These are phyloP conservation scores for Parotocinclus haroldoi DNA, from an alignment of 2,797 vertebrate genomes.

Conservation along the genomic window DNA sequence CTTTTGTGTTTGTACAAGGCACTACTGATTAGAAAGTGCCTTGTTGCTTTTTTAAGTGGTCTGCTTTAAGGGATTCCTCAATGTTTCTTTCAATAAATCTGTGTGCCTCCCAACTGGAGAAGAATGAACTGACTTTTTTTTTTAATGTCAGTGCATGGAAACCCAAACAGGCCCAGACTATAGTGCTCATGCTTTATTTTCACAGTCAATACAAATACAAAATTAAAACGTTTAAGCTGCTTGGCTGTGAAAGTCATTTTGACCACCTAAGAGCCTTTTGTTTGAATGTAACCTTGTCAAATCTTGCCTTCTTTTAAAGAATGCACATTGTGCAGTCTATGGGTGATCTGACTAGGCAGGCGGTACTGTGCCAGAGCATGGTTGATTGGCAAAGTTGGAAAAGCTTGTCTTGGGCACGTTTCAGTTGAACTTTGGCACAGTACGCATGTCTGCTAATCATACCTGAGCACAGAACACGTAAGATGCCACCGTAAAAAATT, in stretches of 20 bases:
- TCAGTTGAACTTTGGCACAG: too few relatives aligned
- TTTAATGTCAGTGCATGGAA: constrained; percentile 28
- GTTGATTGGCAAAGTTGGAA: too few relatives aligned
- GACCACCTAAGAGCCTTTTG: too few relatives aligned
- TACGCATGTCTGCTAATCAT: too few relatives aligned
- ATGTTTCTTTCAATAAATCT: constrained; percentile 8
- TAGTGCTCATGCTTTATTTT: constrained; percentile 36
- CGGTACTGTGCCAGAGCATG: too few relatives aligned
- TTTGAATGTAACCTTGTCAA: too few relatives aligned
- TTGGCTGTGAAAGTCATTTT: constrained; percentile 3
- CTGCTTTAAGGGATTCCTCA: background rate
- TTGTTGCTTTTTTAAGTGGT: background rate
- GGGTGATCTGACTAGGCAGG: too few relatives aligned
- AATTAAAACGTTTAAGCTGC: constrained; percentile 28
- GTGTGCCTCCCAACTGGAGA: background rate
- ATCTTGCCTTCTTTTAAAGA: too few relatives aligned
- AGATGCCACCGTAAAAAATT: too few relatives aligned
- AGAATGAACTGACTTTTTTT: background rate
- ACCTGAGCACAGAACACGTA: too few relatives aligned
- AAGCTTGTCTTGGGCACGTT: too few relatives aligned
- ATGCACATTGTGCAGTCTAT: too few relatives aligned
- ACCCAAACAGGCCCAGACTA: constrained; percentile 32
- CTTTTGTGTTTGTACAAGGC: constrained; percentile 5
- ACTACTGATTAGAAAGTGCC: constrained; percentile 24
- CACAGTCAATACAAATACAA: constrained; percentile 14